phyloP scores from a whole-genome alignment of 2,888 invertebrate genomes.

The Tridacna gigas region DNA sequence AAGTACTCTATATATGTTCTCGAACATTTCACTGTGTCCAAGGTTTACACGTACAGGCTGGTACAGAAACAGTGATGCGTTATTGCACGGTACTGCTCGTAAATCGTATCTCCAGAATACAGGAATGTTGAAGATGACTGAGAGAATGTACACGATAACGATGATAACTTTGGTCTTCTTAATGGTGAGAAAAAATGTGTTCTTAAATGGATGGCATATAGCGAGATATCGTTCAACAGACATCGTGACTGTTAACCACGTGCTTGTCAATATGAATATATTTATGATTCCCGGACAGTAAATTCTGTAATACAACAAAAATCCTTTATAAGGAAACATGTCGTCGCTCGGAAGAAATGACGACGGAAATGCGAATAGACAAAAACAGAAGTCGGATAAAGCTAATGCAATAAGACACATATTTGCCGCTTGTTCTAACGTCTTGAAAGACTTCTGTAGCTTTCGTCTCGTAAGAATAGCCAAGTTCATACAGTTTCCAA shows the following conservation, averaged over 20 bases:
- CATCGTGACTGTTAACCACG: conserved; percentile 90
- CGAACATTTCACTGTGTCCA: conserved; percentile 67
- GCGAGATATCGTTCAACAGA: conserved; percentile 91
- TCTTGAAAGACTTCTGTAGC: conserved; percentile 85
- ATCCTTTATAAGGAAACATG: conserved; percentile 87
- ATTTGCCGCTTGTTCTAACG: conserved; percentile 92
- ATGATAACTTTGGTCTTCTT: conserved; percentile 88
- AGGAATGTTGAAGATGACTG: conserved; percentile 90
- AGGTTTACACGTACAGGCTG: conserved; percentile 67
- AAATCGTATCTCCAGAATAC: conserved; percentile 79
- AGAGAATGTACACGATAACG: conserved; percentile 88
- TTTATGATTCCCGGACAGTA: conserved; percentile 81
- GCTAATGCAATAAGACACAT: conserved; percentile 91
- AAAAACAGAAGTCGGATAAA: conserved; percentile 89
- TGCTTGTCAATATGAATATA: conserved; percentile 88
- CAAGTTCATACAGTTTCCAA: conserved; percentile 92
- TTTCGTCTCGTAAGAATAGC: conserved; percentile 89
- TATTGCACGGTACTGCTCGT: conserved; percentile 55
- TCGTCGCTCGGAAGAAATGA: conserved; percentile 76
- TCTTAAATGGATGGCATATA: conserved; percentile 90
- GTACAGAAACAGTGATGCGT: conserved; percentile 54
- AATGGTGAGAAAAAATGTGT: conserved; percentile 88
- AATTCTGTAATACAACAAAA: conserved; percentile 77
- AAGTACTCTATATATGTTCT: conserved; percentile 75
- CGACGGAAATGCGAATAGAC: conserved; percentile 87